Evolutionary conservation across 2,888 invertebrate genomes (phyloP), one percentile per base, ranked within the genome.

Genomic region (Agonopterix heracliana): DNA sequence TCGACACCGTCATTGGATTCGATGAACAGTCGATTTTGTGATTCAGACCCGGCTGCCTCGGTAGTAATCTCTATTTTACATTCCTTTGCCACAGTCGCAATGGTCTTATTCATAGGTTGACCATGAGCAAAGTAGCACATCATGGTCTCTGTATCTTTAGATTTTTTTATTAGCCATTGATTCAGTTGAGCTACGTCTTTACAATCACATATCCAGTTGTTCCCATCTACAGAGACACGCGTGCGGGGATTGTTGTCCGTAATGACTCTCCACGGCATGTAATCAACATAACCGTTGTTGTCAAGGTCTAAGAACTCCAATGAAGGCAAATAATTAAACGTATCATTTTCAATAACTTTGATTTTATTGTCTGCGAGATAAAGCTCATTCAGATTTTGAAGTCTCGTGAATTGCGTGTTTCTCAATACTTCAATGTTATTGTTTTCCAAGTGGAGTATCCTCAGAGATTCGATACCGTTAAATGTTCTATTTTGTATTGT

Each of bases 131-230:
- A 90, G 64, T 90, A 89, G 74, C 93, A 93, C 79, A 91, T 90
- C 89, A 93, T 91, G 73, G 87, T 91, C 62, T 92, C 90, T 50
- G 92, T 91, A 69, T 92, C 91, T 74, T 91, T 90, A 47, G 90
- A 91, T 71, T 92, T 92, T 71, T 92, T 90, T 67, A 90, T 86
- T 53, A 94, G 78, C 94, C 94, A 94, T 61, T 91, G 90, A 70
- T 93, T 91, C 64, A 94, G 83, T 64, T 91, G 91, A 55, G 90
- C 90, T 48, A 94, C 90, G 66, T 93, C 92, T 68, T 90, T 90
- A 81, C 95, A 95, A 73, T 94, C 93, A 83, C 95, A 95, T 76
- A 93, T 93, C 96, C 96, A 95, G 74, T 92, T 92, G 90, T 95
- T 95, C 65, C 93, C 93, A 66, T 93, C 92, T 54, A 95, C 89